Evolutionary conservation across 2,888 invertebrate genomes (phyloP), one percentile per base, ranked within the genome.

Genomic region (Pyrrhia umbra): DNA sequence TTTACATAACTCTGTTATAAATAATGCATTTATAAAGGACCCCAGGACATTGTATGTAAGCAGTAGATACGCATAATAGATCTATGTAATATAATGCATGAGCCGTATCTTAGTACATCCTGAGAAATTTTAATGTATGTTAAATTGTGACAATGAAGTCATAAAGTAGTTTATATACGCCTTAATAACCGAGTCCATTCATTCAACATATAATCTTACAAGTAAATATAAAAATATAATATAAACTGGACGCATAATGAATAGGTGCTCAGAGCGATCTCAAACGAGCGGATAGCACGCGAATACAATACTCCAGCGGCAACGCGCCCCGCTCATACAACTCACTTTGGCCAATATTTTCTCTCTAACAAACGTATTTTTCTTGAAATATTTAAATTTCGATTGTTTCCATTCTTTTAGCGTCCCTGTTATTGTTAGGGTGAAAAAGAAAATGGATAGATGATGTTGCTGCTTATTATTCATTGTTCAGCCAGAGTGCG

Each of bases 391-490:
- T 92, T 92, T 88, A 92, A 93, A 92, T 91, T 92, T 90, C 86
- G 83, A 93, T 92, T 92, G 92, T 91, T 91, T 85, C 89, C 91
- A 90, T 92, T 92, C 88, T 88, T 85, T 87, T 80, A 85, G 77
- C 86, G 85, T 85, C 84, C 83, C 82, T 83, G 82, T 87, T 89
- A 89, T 91, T 91, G 91, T 91, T 88, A 84, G 90, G 92, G 89
- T 85, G 87, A 81, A 87, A 89, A 88, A 82, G 89, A 92, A 93
- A 93, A 94, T 94, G 93, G 92, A 90, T 90, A 89, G 91, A 88
- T 90, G 88, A 88, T 92, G 93, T 94, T 85, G 86, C 85, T 84
- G 84, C 90, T 93, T 94, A 92, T 91, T 93, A 93, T 94, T 93
- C 94, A 93, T 94, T 92, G 93, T 93, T 90, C 89, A 85, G 81